Evolutionary conservation across 2,797 vertebrate species (phyloP).

Genomic region (Lepidocolaptes lacrymiger): DNA sequence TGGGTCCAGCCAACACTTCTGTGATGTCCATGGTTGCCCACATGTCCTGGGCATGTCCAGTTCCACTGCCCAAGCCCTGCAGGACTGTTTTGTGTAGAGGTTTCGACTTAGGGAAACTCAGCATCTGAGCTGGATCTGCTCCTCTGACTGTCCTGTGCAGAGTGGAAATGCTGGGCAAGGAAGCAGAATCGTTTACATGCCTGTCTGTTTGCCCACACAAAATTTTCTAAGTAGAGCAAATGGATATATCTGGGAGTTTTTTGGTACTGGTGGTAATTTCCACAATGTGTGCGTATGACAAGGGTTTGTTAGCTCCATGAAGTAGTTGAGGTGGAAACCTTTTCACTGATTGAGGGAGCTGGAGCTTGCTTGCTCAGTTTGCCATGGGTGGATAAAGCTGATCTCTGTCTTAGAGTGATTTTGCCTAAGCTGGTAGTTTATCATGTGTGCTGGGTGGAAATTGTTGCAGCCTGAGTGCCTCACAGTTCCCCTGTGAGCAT

Average conservation of each 20-base stretch:
- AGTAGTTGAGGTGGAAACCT: background rate
- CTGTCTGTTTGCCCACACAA: background rate
- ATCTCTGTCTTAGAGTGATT: background rate
- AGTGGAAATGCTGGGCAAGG: background rate
- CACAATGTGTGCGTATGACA: accelerated
- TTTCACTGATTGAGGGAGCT: background rate
- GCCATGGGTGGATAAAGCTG: background rate
- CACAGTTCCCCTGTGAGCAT: accelerated
- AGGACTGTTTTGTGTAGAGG: background rate
- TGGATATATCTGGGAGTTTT: accelerated
- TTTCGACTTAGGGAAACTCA: background rate
- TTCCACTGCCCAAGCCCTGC: background rate
- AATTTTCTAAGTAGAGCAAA: background rate
- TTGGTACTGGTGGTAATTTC: background rate
- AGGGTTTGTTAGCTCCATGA: background rate
- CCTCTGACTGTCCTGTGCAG: background rate
- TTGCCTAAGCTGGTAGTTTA: accelerated
- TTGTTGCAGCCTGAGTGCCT: background rate
- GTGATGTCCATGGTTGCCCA: background rate
- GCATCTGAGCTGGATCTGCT: background rate
- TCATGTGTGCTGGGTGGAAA: background rate
- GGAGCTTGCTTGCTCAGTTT: background rate
- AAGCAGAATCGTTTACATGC: background rate
- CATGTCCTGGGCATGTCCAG: accelerated
- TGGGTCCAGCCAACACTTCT: background rate